A percentile compares a stretch with the other conserved stretches of the same genome.
These are phyloP conservation scores for Rhizomys pruinosus DNA, from an alignment of 2,113 vertebrate genomes.

Conservation along the genomic window DNA sequence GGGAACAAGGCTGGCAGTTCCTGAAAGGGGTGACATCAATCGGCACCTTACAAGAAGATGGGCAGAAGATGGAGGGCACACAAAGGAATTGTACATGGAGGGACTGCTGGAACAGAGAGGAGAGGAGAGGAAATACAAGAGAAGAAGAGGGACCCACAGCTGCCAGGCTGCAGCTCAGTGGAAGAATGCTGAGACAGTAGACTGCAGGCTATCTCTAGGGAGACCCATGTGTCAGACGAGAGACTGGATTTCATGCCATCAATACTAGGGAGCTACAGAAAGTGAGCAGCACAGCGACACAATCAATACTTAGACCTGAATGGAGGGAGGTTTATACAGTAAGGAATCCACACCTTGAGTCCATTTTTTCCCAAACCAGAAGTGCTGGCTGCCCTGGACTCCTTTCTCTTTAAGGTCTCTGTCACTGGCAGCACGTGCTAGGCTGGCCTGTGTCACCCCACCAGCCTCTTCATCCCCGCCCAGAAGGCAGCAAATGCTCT, in stretches of 20 bases:
- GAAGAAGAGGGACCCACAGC: neutral
- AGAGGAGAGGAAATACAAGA: neutral
- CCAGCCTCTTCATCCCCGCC: neutral
- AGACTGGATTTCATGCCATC: neutral
- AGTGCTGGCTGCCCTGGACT: neutral
- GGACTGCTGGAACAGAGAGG: neutral
- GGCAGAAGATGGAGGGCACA: neutral
- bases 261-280: neutral
- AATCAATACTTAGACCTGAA: neutral
- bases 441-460: neutral
- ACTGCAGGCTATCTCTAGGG: neutral
- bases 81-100: neutral
- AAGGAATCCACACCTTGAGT: neutral
- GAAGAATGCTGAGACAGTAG: neutral
- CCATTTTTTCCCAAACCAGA: neutral
- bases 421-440: neutral
- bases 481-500: neutral
- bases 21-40: neutral
- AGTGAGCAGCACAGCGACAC: neutral
- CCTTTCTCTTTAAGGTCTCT: slow-evolving; percentile 11
- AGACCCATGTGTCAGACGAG: neutral
- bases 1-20: neutral
- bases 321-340: neutral
- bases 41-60: neutral
- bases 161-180: neutral